These are phyloP conservation scores for Herpailurus yagouaroundi DNA, from an alignment of 2,113 vertebrate species.

Conservation along the genomic window DNA sequence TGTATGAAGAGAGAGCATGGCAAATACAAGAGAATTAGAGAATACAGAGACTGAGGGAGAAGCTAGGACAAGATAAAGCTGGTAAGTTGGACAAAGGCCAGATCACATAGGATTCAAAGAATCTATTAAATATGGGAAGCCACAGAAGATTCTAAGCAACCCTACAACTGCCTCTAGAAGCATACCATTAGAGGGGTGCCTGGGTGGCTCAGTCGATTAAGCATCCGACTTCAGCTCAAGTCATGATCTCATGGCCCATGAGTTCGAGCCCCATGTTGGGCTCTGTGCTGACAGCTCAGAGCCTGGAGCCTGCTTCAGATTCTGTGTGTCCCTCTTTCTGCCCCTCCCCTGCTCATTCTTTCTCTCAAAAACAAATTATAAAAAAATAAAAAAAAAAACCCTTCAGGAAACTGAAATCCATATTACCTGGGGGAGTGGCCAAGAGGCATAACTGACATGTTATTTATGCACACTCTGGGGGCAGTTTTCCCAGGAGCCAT, in stretches of 20 bases:
- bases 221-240: no score
- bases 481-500: neutral
- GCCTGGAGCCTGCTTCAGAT: no score
- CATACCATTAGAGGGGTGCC: neutral
- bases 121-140: neutral
- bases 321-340: no score
- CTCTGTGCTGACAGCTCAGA: no score
- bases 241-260: no score
- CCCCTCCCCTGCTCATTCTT: no score
- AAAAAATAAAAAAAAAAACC: no score
- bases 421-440: neutral
- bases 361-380: no score
- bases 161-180: neutral
- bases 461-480: neutral
- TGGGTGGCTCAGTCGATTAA: no score
- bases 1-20: neutral
- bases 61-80: neutral
- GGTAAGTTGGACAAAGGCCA: neutral
- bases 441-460: neutral
- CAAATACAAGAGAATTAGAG: neutral
- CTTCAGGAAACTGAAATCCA: neutral
- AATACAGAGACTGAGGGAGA: neutral
- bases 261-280: no score
- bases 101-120: neutral
- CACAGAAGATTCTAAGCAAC: neutral